Percentiles rank a stretch among this genome's conserved stretches.
These are phyloP conservation scores for Salvelinus fontinalis DNA, from an alignment of 2,113 vertebrate species.

Conservation along the genomic window DNA sequence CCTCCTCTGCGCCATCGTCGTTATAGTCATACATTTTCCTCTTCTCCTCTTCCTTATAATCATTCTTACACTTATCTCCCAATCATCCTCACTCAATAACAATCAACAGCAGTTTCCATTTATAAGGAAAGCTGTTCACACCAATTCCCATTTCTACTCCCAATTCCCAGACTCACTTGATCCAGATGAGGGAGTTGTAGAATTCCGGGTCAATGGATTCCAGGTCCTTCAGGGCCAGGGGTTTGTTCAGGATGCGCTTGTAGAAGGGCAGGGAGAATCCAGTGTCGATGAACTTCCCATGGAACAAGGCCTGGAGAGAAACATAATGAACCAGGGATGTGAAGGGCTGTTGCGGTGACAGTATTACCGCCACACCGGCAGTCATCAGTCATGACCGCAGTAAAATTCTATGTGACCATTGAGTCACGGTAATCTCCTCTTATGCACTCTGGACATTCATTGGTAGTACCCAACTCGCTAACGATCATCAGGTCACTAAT, in stretches of 20 bases:
- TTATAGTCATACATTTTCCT: not conserved
- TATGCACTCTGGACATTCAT: too few relatives aligned
- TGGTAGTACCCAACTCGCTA: too few relatives aligned
- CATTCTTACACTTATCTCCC: not conserved
- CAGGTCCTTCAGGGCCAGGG: slow-evolving; percentile 93
- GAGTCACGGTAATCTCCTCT: too few relatives aligned
- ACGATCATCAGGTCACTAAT: too few relatives aligned
- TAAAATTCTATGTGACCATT: too few relatives aligned
- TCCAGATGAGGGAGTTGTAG: slow-evolving; percentile 99
- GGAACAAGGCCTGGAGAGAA: slow-evolving; percentile 88
- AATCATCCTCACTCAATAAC: not conserved
- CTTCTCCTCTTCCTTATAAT: not conserved
- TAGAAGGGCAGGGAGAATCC: slow-evolving; percentile 98
- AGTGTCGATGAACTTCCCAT: slow-evolving; percentile 98
- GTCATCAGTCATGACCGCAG: too few relatives aligned
- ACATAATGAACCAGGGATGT: slow-evolving; percentile 4
- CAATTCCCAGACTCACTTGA: slow-evolving; percentile 84
- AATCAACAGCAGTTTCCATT: not conserved
- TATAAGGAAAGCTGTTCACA: not conserved
- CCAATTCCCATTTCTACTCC: not conserved
- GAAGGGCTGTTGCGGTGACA: too few relatives aligned
- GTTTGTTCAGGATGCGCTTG: slow-evolving; percentile 96
- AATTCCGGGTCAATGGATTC: slow-evolving; percentile 99
- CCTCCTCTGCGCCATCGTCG: not conserved
- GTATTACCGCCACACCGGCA: too few relatives aligned